phyloP scores from a whole-genome alignment of 92 coral and sea anemone species.

The Bergia sp. region DNA sequence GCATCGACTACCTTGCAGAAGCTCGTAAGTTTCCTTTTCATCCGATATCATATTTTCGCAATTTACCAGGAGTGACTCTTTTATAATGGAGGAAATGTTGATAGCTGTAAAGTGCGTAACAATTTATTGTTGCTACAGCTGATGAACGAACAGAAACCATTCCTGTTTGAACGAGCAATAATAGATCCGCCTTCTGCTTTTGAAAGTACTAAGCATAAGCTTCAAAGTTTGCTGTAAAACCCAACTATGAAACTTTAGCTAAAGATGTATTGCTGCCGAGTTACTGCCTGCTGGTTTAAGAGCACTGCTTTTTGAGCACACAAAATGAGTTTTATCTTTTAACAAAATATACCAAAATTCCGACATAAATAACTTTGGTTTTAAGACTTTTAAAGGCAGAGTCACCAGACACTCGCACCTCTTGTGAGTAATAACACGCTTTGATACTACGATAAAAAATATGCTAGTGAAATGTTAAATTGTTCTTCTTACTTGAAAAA shows the following conservation, averaged over 20 bases:
- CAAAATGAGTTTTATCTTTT: background rate
- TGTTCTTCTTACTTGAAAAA: background rate
- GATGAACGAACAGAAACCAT: background rate
- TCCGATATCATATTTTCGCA: background rate
- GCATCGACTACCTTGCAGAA: slow-evolving; percentile 59
- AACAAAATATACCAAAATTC: background rate
- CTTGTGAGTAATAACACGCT: background rate
- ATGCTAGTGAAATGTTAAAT: background rate
- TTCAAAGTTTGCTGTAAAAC: background rate
- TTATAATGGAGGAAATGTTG: no score
- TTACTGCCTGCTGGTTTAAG: background rate
- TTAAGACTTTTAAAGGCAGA: background rate
- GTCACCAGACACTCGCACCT: background rate
- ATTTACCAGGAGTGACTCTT: no score
- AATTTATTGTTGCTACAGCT: background rate
- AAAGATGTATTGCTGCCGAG: background rate
- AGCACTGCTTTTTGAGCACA: background rate
- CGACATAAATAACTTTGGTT: background rate
- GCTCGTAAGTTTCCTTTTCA: slow-evolving; percentile 48
- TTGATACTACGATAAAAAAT: background rate
- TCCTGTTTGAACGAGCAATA: no score
- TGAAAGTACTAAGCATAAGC: background rate
- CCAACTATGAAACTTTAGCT: background rate
- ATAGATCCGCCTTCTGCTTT: background rate
- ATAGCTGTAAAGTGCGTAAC: background rate